A percentile compares a stretch with the other conserved stretches of the same genome.
phyloP scores from a whole-genome alignment of 2,113 vertebrate genomes.

The Narcine bancroftii region DNA sequence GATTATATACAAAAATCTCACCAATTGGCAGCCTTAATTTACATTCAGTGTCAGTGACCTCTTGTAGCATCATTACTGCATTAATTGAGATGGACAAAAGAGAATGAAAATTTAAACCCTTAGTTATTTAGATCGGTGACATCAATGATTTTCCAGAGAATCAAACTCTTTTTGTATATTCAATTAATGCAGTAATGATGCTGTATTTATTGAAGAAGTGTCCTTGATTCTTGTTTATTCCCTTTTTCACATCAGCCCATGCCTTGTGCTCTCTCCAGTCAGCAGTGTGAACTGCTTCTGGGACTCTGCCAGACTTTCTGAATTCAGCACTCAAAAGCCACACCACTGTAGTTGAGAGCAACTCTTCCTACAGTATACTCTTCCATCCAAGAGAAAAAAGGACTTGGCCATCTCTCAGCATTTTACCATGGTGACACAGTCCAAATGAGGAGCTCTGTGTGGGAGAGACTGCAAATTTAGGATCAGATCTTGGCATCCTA shows the following conservation, averaged over 20 bases:
- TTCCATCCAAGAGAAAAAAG: background rate
- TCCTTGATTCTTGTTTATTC: background rate
- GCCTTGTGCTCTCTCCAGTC: background rate
- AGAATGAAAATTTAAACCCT: background rate
- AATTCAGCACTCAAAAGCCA: background rate
- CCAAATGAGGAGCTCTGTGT: background rate
- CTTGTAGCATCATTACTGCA: background rate
- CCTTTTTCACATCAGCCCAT: background rate
- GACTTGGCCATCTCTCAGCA: background rate
- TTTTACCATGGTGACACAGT: background rate
- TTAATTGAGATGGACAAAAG: background rate
- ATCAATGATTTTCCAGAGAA: background rate
- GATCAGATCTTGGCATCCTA: background rate
- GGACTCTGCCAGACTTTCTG: background rate
- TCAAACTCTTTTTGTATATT: too few relatives aligned
- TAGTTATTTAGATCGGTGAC: background rate
- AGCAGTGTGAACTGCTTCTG: background rate
- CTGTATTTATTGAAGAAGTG: background rate
- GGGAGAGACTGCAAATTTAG: conserved; percentile 4
- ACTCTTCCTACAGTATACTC: background rate
- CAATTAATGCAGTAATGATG: background rate
- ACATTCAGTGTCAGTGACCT: background rate
- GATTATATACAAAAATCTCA: background rate
- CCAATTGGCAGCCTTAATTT: background rate
- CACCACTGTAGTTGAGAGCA: background rate